phyloP scores from a whole-genome alignment of 2,888 invertebrate species.

The Serripes groenlandicus region DNA sequence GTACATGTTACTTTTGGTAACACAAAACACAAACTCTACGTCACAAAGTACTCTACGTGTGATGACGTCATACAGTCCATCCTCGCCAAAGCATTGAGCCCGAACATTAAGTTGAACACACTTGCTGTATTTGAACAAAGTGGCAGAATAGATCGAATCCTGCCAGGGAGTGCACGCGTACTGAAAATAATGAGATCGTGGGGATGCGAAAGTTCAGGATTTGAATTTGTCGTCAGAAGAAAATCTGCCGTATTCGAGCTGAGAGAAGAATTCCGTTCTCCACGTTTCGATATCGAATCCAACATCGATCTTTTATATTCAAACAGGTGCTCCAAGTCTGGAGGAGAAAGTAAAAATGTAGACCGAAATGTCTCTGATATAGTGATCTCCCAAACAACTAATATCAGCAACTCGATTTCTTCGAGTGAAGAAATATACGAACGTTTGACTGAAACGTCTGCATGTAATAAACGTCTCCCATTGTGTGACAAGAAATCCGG shows the following conservation, averaged over 20 bases:
- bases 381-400: neutral
- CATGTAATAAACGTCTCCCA: neutral
- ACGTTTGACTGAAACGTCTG: too few relatives aligned
- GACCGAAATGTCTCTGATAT: neutral
- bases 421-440: too few relatives aligned
- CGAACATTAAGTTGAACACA: neutral
- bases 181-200: slow-evolving; percentile 45
- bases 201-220: slow-evolving; percentile 46
- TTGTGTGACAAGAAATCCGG: neutral
- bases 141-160: slow-evolving; percentile 22
- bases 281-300: neutral
- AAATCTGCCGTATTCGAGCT: slow-evolving; percentile 7
- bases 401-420: neutral
- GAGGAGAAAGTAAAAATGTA: neutral
- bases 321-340: neutral
- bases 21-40: slow-evolving; percentile 21
- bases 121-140: slow-evolving; percentile 46
- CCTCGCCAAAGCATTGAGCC: slow-evolving; percentile 10
- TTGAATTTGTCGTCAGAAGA: slow-evolving; percentile 26
- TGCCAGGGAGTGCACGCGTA: slow-evolving; percentile 29
- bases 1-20: slow-evolving; percentile 37
- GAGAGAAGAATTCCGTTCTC: neutral
- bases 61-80: slow-evolving; percentile 58
- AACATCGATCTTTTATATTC: neutral
- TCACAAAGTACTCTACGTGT: slow-evolving; percentile 52